Percentiles rank a stretch among this genome's conserved stretches.
phyloP scores from a whole-genome alignment of 2,113 vertebrate species.

The Nothobranchius kuhntae region DNA sequence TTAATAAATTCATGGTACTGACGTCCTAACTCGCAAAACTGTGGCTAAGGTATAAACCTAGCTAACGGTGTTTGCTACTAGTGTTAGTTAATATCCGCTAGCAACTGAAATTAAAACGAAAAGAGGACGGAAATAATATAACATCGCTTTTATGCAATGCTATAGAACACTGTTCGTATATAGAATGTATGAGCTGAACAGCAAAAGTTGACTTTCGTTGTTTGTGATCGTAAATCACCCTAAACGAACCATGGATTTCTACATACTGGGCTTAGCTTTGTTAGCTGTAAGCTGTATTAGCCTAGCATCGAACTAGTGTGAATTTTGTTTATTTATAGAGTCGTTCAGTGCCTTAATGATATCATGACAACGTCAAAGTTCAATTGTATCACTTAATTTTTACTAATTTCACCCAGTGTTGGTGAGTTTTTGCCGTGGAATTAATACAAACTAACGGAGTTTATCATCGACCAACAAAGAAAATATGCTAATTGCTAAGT shows the following conservation, averaged over 20 bases:
- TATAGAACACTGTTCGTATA: fast-evolving
- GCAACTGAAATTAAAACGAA: conserved; percentile 16
- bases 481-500: conserved; percentile 35
- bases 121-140: conserved; percentile 25
- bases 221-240: conserved; percentile 5
- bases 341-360: not conserved
- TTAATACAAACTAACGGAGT: not conserved
- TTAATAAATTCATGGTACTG: not conserved
- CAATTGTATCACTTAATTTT: fast-evolving
- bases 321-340: conserved; percentile 9
- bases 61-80: conserved; percentile 29
- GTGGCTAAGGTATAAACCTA: conserved; percentile 24
- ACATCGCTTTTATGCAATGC: not conserved
- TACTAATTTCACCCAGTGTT: not conserved
- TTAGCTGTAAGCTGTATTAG: conserved; percentile 52
- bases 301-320: conserved; percentile 17
- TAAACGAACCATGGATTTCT: conserved; percentile 40
- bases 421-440: not conserved
- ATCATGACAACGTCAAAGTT: fast-evolving
- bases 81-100: conserved; percentile 25
- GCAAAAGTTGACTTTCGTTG: not conserved
- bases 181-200: not conserved
- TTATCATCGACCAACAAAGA: conserved; percentile 61
- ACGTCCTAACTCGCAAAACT: conserved; percentile 21
- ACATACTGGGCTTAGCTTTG: conserved; percentile 44